Conservation (phyloP, 30 jellyfish, hydroid and myxozoan species). For the Turritopsis rubra region DNA sequence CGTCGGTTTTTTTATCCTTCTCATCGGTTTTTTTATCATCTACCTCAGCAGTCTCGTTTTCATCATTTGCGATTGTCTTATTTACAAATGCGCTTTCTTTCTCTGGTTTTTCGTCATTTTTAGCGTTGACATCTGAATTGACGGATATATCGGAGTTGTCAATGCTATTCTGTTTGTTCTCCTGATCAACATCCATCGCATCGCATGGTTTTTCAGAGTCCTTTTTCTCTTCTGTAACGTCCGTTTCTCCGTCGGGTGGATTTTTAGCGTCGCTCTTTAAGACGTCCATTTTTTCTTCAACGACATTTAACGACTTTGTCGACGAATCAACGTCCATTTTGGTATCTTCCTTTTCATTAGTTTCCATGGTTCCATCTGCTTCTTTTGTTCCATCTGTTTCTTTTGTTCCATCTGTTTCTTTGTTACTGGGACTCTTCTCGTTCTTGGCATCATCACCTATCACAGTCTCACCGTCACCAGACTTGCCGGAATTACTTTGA, state of each 20-base stretch:
- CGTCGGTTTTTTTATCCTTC: not conserved
- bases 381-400: slow-evolving; percentile 31
- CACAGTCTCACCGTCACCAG: not conserved
- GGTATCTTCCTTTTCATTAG: slow-evolving; percentile 19
- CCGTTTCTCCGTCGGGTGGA: not conserved
- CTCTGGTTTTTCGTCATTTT: not conserved
- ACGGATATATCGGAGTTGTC: not conserved
- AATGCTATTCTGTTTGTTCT: not conserved
- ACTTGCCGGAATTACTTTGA: not conserved
- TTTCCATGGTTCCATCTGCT: slow-evolving; percentile 25
- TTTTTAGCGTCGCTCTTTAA: not conserved
- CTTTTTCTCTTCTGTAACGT: not conserved
- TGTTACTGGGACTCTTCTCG: slow-evolving; percentile 8
- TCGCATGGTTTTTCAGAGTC: not conserved
- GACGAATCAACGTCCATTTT: slow-evolving; percentile 24
- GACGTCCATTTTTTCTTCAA: not conserved
- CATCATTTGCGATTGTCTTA: not conserved
- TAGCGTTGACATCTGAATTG: not conserved
- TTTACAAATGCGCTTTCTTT: not conserved
- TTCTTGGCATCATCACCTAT: not conserved
- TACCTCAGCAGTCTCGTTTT: slow-evolving; percentile 5
- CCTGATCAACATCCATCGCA: not conserved
- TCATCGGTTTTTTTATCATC: not conserved
- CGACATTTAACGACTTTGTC: slow-evolving; percentile 3
- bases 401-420: not conserved